Evolutionary conservation across 23 tunicate genomes (phyloP).

Genomic region (Botrylloides violaceus): DNA sequence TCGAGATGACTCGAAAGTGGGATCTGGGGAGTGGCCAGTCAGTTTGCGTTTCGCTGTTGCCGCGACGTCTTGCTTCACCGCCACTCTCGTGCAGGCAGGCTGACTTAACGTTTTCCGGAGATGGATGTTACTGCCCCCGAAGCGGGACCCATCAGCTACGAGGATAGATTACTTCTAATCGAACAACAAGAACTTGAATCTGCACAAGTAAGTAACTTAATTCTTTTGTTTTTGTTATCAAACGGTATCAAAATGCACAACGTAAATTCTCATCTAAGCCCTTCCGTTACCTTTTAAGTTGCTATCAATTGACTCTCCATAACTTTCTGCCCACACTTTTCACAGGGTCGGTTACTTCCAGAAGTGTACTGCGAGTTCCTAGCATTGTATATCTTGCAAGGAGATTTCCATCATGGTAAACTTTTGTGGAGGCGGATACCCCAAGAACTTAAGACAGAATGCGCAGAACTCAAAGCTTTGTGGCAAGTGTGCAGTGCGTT

Average conservation of each 20-base stretch:
- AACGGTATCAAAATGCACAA: too few relatives aligned
- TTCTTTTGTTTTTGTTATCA: too few relatives aligned
- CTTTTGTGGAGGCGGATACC: constrained; percentile 76
- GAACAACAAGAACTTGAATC: constrained; percentile 67
- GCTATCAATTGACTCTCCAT: too few relatives aligned
- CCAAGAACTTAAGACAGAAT: constrained; percentile 23
- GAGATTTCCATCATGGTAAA: constrained; percentile 51
- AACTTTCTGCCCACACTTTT: too few relatives aligned
- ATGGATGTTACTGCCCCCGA: constrained; percentile 18
- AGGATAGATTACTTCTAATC: constrained; percentile 25
- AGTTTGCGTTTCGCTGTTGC: too few relatives aligned
- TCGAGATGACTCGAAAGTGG: too few relatives aligned
- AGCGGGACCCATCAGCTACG: not conserved
- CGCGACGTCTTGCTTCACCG: too few relatives aligned
- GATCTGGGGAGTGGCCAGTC: too few relatives aligned
- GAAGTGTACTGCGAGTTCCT: constrained; percentile 69
- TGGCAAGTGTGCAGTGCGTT: constrained; percentile 69
- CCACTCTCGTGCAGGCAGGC: too few relatives aligned
- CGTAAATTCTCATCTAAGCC: too few relatives aligned
- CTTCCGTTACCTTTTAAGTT: too few relatives aligned
- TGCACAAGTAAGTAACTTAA: constrained; percentile 10
- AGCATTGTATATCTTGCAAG: constrained; percentile 47
- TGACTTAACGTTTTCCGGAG: too few relatives aligned
- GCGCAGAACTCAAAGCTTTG: constrained; percentile 43
- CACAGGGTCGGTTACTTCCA: constrained; percentile 33